Evolutionary conservation across 2,797 vertebrate species (phyloP).

Genomic region (Sylvilagus floridanus): DNA sequence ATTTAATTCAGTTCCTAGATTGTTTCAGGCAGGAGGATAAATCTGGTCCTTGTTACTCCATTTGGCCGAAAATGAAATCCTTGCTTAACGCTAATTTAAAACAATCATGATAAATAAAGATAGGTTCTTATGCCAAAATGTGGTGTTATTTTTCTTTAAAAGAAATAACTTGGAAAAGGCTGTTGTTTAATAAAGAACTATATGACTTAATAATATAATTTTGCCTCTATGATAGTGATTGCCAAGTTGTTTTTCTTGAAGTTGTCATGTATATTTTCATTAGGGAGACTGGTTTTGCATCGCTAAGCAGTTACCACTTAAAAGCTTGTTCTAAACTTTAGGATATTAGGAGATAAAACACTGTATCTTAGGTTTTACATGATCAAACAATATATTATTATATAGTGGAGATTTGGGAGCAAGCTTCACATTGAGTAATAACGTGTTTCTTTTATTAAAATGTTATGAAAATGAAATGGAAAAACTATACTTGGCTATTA

Average conservation of each 20-base stretch:
- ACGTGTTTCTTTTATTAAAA: no score
- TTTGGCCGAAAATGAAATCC: neutral
- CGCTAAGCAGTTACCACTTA: constrained; percentile 60
- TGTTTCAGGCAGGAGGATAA: constrained; percentile 14
- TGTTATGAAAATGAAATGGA: neutral
- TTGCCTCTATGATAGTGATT: constrained; percentile 86
- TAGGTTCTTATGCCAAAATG: constrained; percentile 85
- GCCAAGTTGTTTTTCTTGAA: constrained; percentile 64
- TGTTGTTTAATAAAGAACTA: constrained; percentile 88
- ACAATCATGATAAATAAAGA: constrained; percentile 87
- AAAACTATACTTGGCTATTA: neutral
- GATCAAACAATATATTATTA: constrained; percentile 52
- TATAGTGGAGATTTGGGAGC: neutral
- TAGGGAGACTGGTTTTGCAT: constrained; percentile 68
- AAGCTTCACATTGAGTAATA: neutral
- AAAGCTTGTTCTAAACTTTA: constrained; percentile 68
- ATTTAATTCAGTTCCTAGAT: neutral
- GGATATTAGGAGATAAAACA: constrained; percentile 58
- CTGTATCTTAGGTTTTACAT: neutral
- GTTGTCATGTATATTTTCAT: constrained; percentile 64
- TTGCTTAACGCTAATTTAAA: constrained; percentile 88
- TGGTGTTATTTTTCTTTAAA: constrained; percentile 87
- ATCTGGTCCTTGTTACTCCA: neutral
- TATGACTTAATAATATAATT: constrained; percentile 84
- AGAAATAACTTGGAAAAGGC: constrained; percentile 87